A percentile compares a stretch with the other conserved stretches of the same genome.
Conservation (phyloP, 2,888 invertebrate species). For the Pseudococcus viburni region DNA sequence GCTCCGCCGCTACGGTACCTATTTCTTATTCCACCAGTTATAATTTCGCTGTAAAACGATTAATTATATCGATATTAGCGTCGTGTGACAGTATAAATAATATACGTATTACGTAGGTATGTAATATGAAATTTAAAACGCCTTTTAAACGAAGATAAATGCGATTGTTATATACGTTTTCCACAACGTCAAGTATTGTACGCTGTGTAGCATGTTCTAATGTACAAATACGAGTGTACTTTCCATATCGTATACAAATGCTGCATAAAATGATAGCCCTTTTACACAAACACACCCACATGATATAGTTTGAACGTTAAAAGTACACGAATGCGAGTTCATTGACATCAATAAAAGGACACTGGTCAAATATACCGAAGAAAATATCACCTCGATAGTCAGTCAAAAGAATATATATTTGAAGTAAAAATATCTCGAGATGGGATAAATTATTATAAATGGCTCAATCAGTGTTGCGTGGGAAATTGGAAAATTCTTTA, state of each 20-base stretch:
- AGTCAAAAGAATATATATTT: neutral
- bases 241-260: neutral
- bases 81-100: conserved; percentile 3
- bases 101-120: neutral
- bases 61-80: conserved; percentile 34
- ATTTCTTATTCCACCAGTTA: neutral
- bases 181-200: neutral
- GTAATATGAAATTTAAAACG: neutral
- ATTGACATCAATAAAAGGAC: neutral
- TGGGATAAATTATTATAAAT: neutral
- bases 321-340: neutral
- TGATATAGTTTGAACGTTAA: neutral
- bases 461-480: neutral
- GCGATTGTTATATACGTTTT: conserved; percentile 2
- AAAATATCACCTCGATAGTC: neutral
- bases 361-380: neutral
- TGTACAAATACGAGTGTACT: neutral
- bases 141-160: conserved; percentile 20
- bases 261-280: neutral
- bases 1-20: neutral
- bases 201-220: neutral
- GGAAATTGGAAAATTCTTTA: neutral
- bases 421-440: neutral
- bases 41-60: neutral
- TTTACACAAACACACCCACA: neutral